Conservation (phyloP, 1,140 invertebrate species). For the Sitodiplosis mosellana region DNA sequence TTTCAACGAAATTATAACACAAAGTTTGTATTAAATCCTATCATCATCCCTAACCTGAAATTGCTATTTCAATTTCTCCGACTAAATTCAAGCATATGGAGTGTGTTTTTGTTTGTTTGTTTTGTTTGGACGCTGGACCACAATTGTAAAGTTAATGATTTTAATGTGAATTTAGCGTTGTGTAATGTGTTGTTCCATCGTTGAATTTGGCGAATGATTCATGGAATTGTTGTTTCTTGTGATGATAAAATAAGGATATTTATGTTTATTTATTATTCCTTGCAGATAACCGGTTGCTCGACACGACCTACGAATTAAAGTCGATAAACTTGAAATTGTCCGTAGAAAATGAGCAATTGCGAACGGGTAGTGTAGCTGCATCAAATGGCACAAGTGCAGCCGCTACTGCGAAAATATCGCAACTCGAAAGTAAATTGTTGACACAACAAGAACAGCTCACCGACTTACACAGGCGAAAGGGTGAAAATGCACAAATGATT, state of each 20-base stretch:
- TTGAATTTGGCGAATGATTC: background rate
- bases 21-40: conserved; percentile 25
- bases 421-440: conserved; percentile 68
- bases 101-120: background rate
- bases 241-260: background rate
- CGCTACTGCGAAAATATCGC: conserved; percentile 32
- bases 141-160: too few species aligned
- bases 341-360: conserved; percentile 65
- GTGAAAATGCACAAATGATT: conserved; percentile 85
- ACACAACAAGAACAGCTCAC: conserved; percentile 83
- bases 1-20: conserved; percentile 40
- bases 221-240: background rate
- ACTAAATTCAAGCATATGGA: background rate
- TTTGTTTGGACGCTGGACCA: background rate
- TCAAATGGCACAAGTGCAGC: conserved; percentile 16
- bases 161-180: too few species aligned
- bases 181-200: background rate
- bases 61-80: background rate
- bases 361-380: conserved; percentile 16
- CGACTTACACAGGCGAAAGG: conserved; percentile 67
- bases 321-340: conserved; percentile 68
- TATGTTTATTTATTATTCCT: conserved; percentile 12
- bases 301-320: conserved; percentile 55
- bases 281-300: conserved; percentile 74
- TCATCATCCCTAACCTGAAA: background rate